Percentiles rank a stretch among this genome's conserved stretches.
These are phyloP conservation scores for Sander lucioperca DNA, from an alignment of 2,113 vertebrate genomes.

Conservation along the genomic window DNA sequence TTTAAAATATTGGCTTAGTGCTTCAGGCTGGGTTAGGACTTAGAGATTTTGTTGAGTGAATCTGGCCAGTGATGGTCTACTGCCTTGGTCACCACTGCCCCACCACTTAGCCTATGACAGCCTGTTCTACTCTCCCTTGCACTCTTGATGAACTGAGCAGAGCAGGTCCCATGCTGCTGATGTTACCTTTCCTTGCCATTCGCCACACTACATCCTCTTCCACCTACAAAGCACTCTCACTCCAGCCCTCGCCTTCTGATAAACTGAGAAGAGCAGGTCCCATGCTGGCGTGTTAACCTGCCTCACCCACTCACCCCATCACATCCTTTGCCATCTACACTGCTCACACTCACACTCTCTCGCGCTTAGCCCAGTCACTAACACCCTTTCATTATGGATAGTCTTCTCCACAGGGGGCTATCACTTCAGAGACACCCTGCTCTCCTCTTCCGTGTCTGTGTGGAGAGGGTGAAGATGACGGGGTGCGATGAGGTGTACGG, in stretches of 20 bases:
- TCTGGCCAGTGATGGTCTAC: background rate
- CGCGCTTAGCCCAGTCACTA: constrained; percentile 40
- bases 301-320: constrained; percentile 61
- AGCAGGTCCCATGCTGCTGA: constrained; percentile 49
- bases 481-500: constrained; percentile 33
- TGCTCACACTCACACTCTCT: constrained; percentile 26
- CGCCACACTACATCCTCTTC: constrained; percentile 30
- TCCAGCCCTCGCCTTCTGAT: constrained; percentile 36
- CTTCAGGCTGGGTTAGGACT: background rate
- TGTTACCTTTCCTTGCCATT: constrained; percentile 48
- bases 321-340: constrained; percentile 42
- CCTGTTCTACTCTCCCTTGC: constrained; percentile 1
- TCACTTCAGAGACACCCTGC: constrained; percentile 58
- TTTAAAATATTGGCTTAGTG: background rate
- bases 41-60: background rate
- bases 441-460: constrained; percentile 27
- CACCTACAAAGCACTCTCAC: constrained; percentile 42
- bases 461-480: constrained; percentile 54
- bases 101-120: constrained; percentile 45
- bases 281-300: constrained; percentile 60
- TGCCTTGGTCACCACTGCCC: background rate
- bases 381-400: constrained; percentile 68
- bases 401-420: constrained; percentile 56
- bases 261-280: constrained; percentile 51
- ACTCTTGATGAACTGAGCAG: constrained; percentile 44